These are phyloP conservation scores for Paramisgurnus dabryanus DNA, from an alignment of 2,113 vertebrate genomes.

Conservation along the genomic window DNA sequence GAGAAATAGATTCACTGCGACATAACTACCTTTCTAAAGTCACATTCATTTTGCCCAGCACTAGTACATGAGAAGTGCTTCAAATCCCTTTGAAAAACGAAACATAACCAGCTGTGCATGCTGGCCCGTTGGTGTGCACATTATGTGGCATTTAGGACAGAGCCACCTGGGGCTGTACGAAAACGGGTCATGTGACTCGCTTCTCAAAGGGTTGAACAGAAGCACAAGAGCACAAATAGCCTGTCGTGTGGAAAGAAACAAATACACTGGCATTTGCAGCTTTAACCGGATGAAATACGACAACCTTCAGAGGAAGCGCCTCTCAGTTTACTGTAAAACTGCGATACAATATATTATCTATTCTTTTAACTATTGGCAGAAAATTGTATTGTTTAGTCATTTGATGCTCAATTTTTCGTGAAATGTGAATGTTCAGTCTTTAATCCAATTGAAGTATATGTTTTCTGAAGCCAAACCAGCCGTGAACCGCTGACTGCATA, in stretches of 20 bases:
- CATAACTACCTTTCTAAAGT: background rate
- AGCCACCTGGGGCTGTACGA: constrained; percentile 50
- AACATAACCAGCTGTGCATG: constrained; percentile 57
- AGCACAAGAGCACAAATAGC: constrained; percentile 64
- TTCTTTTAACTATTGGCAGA: too few relatives aligned
- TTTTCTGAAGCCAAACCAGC: background rate
- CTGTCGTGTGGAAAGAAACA: constrained; percentile 55
- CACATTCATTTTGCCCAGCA: constrained; percentile 55
- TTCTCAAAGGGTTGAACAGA: constrained; percentile 67
- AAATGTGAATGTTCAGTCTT: too few relatives aligned
- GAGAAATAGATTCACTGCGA: background rate
- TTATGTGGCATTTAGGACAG: constrained; percentile 52
- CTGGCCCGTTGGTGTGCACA: constrained; percentile 48
- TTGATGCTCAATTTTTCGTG: too few relatives aligned
- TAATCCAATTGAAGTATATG: too few relatives aligned
- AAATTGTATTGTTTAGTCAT: too few relatives aligned
- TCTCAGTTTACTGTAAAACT: too few relatives aligned
- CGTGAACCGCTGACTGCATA: background rate
- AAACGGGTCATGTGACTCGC: constrained; percentile 63
- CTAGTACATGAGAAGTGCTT: constrained; percentile 57
- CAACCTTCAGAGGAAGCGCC: constrained; percentile 60
- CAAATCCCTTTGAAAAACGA: constrained; percentile 77
- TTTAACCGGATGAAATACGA: constrained; percentile 78
- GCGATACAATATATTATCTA: too few relatives aligned
- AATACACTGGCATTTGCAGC: constrained; percentile 67